Evolutionary conservation across 2,797 vertebrate species (phyloP), one percentile per base, ranked within the genome.

Genomic region (Acipenser oxyrinchus): DNA sequence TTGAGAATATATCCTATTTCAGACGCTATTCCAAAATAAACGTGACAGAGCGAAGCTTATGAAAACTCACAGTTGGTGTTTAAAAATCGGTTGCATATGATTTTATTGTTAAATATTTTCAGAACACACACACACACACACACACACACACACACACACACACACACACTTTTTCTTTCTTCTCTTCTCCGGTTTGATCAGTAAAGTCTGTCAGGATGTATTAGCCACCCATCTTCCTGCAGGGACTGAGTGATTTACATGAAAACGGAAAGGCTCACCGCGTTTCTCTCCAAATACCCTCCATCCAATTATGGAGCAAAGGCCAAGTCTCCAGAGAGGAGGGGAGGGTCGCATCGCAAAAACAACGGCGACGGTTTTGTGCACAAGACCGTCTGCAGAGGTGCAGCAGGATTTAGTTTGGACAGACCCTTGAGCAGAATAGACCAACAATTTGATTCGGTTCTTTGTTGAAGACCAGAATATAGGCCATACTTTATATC

Each of bases 221-320:
- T 72, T 71, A 73, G 70, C 74, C 67, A 72, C 65, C 23, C 23
- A 51, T 70, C 61, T 70, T 70, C 70, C 66, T 65, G 50, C 62
- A 37, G 18, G 68, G 62, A 48, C 69, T 55, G 59, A 71, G 53
- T 70, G 60, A 78, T 77, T 78, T 77, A 70, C 73, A 77, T 76
- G 70, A 74, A 78, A 72, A 76, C 70, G 65, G 74, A 74, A 62
- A 67, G 51, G 62, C 65, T 67, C 57, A 18, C 63, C 69, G 64
- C 70, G 53, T 67, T 68, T 64, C 51, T 8, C 65, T 48, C 58
- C 61, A 65, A 68, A 65, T 23, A 63, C 62, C 64, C 37, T 62
- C 49, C 62, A 64, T 59, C 71, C 72, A 73, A 70, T 71, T 66
- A 70, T 18, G 67, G 69, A 65, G 60, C 59, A 48, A 71, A 62